Percentiles rank a stretch among this genome's conserved stretches.
Evolutionary conservation across 92 coral and sea anemone species (phyloP).

Genomic region (Epizoanthus scotinus): DNA sequence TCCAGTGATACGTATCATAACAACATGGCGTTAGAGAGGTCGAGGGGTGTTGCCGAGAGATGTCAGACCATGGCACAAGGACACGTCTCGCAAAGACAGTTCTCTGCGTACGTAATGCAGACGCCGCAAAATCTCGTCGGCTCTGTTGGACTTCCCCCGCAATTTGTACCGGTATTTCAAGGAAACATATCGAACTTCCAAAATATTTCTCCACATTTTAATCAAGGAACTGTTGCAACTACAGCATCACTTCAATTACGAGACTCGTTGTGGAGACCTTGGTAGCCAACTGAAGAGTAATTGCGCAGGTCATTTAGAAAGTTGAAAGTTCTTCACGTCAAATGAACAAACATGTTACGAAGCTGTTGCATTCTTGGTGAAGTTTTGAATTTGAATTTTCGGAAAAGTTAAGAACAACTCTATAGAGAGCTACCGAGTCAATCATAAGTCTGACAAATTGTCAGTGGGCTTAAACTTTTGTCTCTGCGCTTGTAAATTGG

Average conservation of each 20-base stretch:
- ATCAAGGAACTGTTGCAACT: background rate
- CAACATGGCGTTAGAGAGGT: background rate
- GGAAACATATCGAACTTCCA: conserved; percentile 2
- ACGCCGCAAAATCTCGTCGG: background rate
- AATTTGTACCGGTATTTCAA: conserved; percentile 19
- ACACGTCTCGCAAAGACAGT: background rate
- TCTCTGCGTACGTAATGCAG: conserved; percentile 9
- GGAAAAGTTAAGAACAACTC: too few relatives aligned
- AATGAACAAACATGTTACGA: background rate
- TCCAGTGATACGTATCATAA: background rate
- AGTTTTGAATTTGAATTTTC: too few relatives aligned
- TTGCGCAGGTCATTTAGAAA: background rate
- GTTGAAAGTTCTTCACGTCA: background rate
- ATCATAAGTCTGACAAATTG: too few relatives aligned
- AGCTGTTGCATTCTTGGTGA: too few relatives aligned
- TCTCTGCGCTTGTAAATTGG: too few relatives aligned
- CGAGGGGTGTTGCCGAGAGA: background rate
- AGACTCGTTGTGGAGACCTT: conserved; percentile 34
- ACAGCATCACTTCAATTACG: background rate
- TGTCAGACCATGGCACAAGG: background rate
- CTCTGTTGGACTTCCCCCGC: background rate
- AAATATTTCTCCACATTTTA: conserved; percentile 12
- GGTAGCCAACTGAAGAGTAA: background rate
- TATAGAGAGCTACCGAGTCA: too few relatives aligned
- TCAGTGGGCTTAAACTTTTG: too few relatives aligned